phyloP scores from a whole-genome alignment of 2,888 invertebrate genomes.

The Cephus pygmeus region DNA sequence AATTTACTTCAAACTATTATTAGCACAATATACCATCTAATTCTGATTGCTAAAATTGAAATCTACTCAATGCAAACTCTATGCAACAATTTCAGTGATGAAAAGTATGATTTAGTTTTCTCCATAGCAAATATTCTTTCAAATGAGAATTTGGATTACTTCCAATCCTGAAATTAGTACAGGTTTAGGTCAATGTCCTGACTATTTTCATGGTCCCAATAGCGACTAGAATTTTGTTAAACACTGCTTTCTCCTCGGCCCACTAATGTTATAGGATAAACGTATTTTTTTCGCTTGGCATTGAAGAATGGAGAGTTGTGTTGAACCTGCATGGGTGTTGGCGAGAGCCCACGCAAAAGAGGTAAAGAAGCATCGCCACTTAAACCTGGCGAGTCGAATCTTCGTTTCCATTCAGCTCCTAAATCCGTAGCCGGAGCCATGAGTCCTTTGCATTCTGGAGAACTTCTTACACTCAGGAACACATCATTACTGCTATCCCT shows the following conservation, averaged over 20 bases:
- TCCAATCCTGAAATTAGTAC: neutral
- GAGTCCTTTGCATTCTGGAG: constrained; percentile 58
- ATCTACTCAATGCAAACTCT: neutral
- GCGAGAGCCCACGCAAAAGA: constrained; percentile 68
- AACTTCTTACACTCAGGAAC: constrained; percentile 57
- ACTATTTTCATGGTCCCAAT: constrained; percentile 17
- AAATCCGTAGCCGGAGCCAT: constrained; percentile 62
- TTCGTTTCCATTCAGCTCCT: constrained; percentile 61
- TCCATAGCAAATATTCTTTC: neutral
- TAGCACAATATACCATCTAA: neutral
- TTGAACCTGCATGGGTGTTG: constrained; percentile 53
- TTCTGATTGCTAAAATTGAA: neutral
- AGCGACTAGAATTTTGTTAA: constrained; percentile 43
- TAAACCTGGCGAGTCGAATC: constrained; percentile 40
- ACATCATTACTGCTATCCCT: constrained; percentile 56
- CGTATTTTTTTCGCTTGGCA: constrained; percentile 73
- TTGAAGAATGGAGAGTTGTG: constrained; percentile 69
- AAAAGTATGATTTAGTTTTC: neutral
- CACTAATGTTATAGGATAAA: constrained; percentile 71
- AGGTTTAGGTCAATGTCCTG: neutral
- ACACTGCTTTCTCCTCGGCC: constrained; percentile 71
- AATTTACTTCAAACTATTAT: neutral
- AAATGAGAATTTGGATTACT: neutral
- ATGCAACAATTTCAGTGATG: neutral
- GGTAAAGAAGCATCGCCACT: constrained; percentile 69